Evolutionary conservation across 2,113 vertebrate genomes (phyloP).

Genomic region (Tor tambroides): DNA sequence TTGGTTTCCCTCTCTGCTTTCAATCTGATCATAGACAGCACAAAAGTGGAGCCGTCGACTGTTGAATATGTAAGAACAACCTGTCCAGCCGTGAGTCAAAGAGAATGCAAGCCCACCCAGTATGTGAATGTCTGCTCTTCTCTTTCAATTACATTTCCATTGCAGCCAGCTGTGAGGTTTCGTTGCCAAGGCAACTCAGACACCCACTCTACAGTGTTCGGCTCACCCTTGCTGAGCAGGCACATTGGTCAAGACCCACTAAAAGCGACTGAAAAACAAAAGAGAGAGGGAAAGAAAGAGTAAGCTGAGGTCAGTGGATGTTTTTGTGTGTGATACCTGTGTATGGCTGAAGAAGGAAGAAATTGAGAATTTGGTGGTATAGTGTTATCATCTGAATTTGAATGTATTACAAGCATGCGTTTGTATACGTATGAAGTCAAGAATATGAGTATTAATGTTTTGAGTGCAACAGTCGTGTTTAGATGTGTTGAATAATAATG

Average conservation of each 20-base stretch:
- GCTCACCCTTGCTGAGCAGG: constrained; percentile 49
- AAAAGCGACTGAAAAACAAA: constrained; percentile 17
- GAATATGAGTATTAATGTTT: not conserved
- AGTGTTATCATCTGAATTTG: not conserved
- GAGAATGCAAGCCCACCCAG: constrained; percentile 23
- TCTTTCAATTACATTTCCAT: constrained; percentile 54
- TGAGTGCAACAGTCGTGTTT: not conserved
- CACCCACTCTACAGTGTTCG: constrained; percentile 48
- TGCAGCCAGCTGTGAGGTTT: constrained; percentile 53
- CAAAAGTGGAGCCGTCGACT: not conserved
- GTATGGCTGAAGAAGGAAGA: constrained; percentile 10
- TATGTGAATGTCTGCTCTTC: constrained; percentile 42
- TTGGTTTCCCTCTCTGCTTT: not conserved
- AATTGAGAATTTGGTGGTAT: not conserved
- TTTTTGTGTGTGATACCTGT: constrained; percentile 7
- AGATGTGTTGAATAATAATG: constrained; percentile 38
- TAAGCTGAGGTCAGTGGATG: constrained; percentile 40
- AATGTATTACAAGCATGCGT: not conserved
- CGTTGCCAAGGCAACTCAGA: constrained; percentile 54
- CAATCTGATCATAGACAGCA: not conserved
- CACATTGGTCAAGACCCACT: constrained; percentile 47
- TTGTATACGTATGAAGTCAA: not conserved
- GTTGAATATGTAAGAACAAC: constrained; percentile 8
- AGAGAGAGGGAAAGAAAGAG: not conserved
- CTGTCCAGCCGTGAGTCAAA: constrained; percentile 20